Evolutionary conservation across 2,888 invertebrate species (phyloP).

Genomic region (Punctoribates punctum): DNA sequence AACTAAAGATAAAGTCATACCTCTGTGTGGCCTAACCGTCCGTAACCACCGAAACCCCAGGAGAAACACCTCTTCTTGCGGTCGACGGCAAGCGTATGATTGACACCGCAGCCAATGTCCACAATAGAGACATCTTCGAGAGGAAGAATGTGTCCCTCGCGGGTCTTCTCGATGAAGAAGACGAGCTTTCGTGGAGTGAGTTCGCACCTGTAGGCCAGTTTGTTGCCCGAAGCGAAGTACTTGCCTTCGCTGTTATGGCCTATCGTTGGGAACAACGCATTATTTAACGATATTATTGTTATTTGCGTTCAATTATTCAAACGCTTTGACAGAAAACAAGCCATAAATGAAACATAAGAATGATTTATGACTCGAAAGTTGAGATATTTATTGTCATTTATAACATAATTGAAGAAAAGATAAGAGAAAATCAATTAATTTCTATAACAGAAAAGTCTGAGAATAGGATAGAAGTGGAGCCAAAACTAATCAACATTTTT

Average conservation of each 20-base stretch:
- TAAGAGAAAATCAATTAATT: too few relatives aligned
- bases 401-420: too few relatives aligned
- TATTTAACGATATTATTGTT: not conserved
- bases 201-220: constrained; percentile 80
- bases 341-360: too few relatives aligned
- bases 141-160: constrained; percentile 77
- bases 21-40: constrained; percentile 82
- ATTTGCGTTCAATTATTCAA: too few relatives aligned
- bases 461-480: too few relatives aligned
- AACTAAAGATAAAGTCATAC: not conserved
- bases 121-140: constrained; percentile 77
- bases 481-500: too few relatives aligned
- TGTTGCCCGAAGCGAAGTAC: constrained; percentile 84
- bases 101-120: constrained; percentile 83
- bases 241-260: constrained; percentile 93
- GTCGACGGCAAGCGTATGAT: constrained; percentile 82
- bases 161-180: constrained; percentile 76
- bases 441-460: too few relatives aligned
- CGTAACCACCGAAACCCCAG: constrained; percentile 95
- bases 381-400: too few relatives aligned
- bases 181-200: constrained; percentile 77
- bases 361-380: too few relatives aligned
- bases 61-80: constrained; percentile 82
- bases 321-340: too few relatives aligned
- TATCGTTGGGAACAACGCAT: constrained; percentile 50